These are phyloP conservation scores for Otis tarda DNA, from an alignment of 2,113 vertebrate species.

Conservation along the genomic window DNA sequence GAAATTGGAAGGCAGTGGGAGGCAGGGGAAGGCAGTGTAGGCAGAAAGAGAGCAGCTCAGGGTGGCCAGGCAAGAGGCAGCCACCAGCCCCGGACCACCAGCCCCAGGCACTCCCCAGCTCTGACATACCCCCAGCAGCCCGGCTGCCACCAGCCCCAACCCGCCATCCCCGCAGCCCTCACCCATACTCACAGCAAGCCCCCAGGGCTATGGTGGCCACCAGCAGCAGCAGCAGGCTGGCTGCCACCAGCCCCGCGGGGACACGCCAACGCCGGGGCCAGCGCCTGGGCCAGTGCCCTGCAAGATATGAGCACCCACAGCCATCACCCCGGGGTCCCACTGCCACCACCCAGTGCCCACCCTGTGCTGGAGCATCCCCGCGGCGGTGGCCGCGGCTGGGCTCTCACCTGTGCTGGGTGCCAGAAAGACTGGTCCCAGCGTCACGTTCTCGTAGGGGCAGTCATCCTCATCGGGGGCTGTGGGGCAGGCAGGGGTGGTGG, in stretches of 20 bases:
- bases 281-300: too few relatives aligned
- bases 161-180: background rate
- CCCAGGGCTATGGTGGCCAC: too few relatives aligned
- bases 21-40: background rate
- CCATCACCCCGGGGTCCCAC: too few relatives aligned
- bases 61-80: too few relatives aligned
- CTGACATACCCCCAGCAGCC: too few relatives aligned
- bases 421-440: background rate
- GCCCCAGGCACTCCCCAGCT: background rate
- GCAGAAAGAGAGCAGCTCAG: background rate
- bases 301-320: too few relatives aligned
- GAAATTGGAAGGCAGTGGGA: background rate
- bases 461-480: background rate
- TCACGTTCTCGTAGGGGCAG: background rate
- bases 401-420: background rate
- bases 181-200: too few relatives aligned
- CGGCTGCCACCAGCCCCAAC: too few relatives aligned
- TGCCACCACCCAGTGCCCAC: too few relatives aligned
- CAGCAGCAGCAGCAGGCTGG: background rate
- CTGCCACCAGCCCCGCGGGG: background rate
- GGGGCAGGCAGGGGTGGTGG: fast-evolving
- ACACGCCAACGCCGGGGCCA: too few relatives aligned
- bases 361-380: too few relatives aligned
- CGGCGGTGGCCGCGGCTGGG: too few relatives aligned
- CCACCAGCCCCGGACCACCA: background rate